Evolutionary conservation across 30 jellyfish, hydroid and myxozoan genomes (phyloP).

Genomic region (Hydractinia symbiolongicarpus): DNA sequence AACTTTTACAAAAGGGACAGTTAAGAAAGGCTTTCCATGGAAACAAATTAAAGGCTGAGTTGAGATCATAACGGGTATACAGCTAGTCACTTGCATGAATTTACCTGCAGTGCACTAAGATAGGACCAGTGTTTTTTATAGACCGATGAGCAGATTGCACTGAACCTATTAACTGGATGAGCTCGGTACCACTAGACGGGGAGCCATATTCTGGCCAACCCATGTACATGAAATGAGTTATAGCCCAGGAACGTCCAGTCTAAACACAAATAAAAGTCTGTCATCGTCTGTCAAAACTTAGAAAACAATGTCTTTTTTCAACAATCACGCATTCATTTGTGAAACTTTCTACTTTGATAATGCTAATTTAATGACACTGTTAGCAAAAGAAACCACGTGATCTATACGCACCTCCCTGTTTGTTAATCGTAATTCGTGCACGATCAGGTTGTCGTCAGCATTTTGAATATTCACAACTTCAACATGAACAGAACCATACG

Average conservation of each 20-base stretch:
- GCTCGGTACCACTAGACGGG: conserved; percentile 74
- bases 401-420: conserved; percentile 25
- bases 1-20: too few species aligned
- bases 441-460: conserved; percentile 27
- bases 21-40: too few species aligned
- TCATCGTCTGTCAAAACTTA: not conserved
- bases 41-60: too few species aligned
- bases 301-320: not conserved
- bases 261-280: conserved; percentile 8
- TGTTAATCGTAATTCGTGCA: conserved; percentile 30
- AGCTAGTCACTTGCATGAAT: not conserved
- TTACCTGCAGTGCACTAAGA: conserved; percentile 91
- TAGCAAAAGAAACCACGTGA: too few species aligned
- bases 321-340: not conserved
- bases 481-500: conserved; percentile 62
- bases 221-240: conserved; percentile 64
- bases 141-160: conserved; percentile 45
- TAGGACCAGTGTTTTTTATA: conserved; percentile 58
- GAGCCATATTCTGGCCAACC: conserved; percentile 99
- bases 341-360: not conserved
- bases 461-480: conserved; percentile 39
- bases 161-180: conserved; percentile 59
- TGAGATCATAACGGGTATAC: too few species aligned
- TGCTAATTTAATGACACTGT: not conserved
- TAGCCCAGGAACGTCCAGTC: conserved; percentile 87